Evolutionary conservation across 2,797 vertebrate species (phyloP).

Genomic region (Tangara arthus): DNA sequence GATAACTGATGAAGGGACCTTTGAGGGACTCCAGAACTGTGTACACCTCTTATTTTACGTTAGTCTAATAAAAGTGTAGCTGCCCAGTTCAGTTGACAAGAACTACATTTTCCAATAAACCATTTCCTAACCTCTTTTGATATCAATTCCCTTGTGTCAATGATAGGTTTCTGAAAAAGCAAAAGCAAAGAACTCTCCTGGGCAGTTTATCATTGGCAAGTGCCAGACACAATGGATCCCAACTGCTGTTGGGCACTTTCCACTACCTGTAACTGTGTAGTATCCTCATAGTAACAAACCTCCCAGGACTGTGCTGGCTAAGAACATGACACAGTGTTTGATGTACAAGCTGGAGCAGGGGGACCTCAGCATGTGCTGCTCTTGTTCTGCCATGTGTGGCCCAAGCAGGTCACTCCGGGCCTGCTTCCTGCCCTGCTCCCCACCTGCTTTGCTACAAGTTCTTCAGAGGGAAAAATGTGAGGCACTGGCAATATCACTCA

Average conservation of each 20-base stretch:
- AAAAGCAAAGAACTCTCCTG: constrained; percentile 33
- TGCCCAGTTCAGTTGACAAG: constrained; percentile 38
- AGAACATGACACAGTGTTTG: not conserved
- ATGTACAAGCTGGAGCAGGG: not conserved
- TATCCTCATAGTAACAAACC: not conserved
- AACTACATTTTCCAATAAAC: constrained; percentile 63
- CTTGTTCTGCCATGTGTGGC: not conserved
- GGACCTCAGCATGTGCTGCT: not conserved
- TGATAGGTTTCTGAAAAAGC: constrained; percentile 19
- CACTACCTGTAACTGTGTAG: not conserved
- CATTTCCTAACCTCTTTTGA: constrained; percentile 50
- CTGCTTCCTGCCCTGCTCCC: not conserved
- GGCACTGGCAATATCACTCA: not conserved
- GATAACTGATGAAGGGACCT: constrained; percentile 50
- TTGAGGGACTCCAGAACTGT: constrained; percentile 38
- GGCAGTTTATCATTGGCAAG: not conserved
- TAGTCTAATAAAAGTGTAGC: constrained; percentile 54
- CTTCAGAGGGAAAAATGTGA: not conserved
- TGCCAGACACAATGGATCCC: not conserved
- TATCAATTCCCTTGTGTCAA: constrained; percentile 27
- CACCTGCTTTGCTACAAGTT: not conserved
- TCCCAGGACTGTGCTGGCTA: not conserved
- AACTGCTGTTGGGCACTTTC: not conserved
- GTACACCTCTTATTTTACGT: constrained; percentile 49
- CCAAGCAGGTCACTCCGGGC: no score